Percentiles rank a stretch among this genome's conserved stretches.
Conservation (phyloP, 2,888 invertebrate genomes). For the Drosophila niveifrons region DNA sequence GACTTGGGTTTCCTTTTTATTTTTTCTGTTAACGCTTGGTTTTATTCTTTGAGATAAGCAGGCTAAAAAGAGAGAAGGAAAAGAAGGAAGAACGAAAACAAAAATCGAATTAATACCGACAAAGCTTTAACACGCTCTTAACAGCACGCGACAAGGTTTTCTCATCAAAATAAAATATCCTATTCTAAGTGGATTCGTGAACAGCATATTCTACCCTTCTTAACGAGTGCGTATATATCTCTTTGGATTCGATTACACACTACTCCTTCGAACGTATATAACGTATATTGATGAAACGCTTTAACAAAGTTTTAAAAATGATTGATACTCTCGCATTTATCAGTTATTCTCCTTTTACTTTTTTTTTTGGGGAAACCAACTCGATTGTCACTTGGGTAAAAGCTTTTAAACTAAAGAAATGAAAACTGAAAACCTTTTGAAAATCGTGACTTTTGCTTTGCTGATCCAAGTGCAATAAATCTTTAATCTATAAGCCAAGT, state of each 20-base stretch:
- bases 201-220: slow-evolving; percentile 12
- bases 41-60: slow-evolving; percentile 33
- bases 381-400: slow-evolving; percentile 10
- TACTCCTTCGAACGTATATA: slow-evolving; percentile 5
- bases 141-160: neutral
- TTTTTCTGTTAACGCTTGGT: slow-evolving; percentile 36
- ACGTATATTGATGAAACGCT: slow-evolving; percentile 7
- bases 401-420: slow-evolving; percentile 1
- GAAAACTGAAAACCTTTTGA: slow-evolving; percentile 5
- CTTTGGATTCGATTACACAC: slow-evolving; percentile 13
- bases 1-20: slow-evolving; percentile 23
- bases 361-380: slow-evolving; percentile 2
- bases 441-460: slow-evolving; percentile 12
- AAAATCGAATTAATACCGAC: slow-evolving; percentile 43
- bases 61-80: too few species aligned
- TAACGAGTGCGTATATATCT: slow-evolving; percentile 6
- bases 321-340: slow-evolving; percentile 20
- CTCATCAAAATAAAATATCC: neutral
- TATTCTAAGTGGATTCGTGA: slow-evolving; percentile 24
- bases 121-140: slow-evolving; percentile 50
- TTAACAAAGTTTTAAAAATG: slow-evolving; percentile 16
- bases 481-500: slow-evolving; percentile 13
- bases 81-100: neutral
- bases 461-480: slow-evolving; percentile 4
- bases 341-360: neutral